Conservation (phyloP, 2,113 vertebrate genomes). For the Calonectris borealis region DNA sequence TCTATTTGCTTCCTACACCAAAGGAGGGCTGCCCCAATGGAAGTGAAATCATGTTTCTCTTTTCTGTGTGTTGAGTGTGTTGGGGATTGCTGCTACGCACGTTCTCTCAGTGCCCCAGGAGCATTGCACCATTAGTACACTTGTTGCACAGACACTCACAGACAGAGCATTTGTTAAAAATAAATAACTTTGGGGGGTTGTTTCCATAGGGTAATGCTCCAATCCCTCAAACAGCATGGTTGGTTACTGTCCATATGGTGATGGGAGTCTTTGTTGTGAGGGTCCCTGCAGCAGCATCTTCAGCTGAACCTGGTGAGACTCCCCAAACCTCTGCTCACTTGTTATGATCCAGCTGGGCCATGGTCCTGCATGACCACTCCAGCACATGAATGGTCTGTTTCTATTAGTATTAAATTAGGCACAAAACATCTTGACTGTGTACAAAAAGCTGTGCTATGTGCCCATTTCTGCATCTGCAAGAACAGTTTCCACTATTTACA, state of each 20-base stretch:
- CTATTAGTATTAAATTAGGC: background rate
- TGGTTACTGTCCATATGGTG: background rate
- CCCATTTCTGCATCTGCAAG: background rate
- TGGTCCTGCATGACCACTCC: background rate
- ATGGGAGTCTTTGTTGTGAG: background rate
- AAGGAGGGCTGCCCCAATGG: background rate
- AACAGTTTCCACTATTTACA: background rate
- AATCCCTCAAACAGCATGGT: background rate
- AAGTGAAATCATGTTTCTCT: background rate
- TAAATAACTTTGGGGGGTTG: background rate
- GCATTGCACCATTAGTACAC: background rate
- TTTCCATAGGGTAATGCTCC: background rate
- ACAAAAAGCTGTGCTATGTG: background rate
- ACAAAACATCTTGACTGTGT: background rate
- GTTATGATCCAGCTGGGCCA: background rate
- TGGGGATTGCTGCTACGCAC: fast-evolving
- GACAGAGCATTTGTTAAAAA: background rate
- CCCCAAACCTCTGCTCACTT: background rate
- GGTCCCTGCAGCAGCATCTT: background rate
- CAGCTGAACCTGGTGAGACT: background rate
- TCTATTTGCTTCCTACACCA: background rate
- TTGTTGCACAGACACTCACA: background rate
- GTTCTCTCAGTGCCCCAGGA: background rate
- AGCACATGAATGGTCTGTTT: background rate
- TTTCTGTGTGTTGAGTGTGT: background rate